Evolutionary conservation across 2,797 vertebrate genomes (phyloP).

Genomic region (Phrynocephalus forsythii): DNA sequence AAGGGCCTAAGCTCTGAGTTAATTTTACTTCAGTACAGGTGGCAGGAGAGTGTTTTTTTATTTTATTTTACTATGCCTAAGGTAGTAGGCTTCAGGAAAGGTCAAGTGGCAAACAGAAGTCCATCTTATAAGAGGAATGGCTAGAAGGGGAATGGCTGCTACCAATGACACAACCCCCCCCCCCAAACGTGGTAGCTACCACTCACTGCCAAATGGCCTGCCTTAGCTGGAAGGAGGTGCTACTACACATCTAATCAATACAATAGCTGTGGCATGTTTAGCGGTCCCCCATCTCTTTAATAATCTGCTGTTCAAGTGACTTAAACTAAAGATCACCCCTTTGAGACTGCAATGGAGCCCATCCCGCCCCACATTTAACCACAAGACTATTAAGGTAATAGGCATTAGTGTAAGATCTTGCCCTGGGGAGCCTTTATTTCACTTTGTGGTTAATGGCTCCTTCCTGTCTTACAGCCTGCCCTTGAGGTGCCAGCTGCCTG

Average conservation of each 20-base stretch:
- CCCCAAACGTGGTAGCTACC: not conserved
- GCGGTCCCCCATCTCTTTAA: not conserved
- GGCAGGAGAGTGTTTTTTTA: not conserved
- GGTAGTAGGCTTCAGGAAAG: not conserved
- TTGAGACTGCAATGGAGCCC: constrained; percentile 19
- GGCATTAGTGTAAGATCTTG: constrained; percentile 75
- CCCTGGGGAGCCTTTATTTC: constrained; percentile 71
- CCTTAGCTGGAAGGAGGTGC: not conserved
- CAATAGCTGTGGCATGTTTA: not conserved
- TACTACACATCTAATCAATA: not conserved
- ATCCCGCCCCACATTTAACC: constrained; percentile 62
- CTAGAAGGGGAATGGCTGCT: not conserved
- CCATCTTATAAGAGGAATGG: not conserved
- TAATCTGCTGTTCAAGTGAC: constrained; percentile 14
- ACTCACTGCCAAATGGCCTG: not conserved
- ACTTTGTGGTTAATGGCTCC: constrained; percentile 68
- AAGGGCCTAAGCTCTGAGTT: too few species aligned
- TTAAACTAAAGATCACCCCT: constrained; percentile 13
- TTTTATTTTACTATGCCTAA: not conserved
- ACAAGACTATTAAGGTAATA: constrained; percentile 75
- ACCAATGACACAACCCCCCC: not conserved
- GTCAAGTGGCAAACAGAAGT: not conserved
- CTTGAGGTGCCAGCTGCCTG: constrained; percentile 65
- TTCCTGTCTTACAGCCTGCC: constrained; percentile 71
- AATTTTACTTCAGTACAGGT: not conserved